Conservation (phyloP, 2,888 invertebrate genomes). For the Limnephilus marmoratus region DNA sequence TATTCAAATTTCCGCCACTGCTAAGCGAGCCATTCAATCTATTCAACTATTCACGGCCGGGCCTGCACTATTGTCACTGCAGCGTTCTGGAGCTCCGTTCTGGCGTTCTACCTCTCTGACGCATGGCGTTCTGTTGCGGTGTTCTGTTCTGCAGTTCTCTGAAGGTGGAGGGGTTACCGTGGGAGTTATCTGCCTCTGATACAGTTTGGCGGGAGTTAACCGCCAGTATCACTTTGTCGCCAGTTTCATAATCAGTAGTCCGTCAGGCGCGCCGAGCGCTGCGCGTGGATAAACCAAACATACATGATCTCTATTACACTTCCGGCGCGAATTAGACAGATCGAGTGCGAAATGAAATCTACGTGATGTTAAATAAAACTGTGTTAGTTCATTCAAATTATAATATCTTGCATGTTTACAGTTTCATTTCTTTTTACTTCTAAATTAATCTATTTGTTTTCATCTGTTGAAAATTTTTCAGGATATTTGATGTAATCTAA, state of each 20-base stretch:
- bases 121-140: neutral
- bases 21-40: neutral
- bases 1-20: neutral
- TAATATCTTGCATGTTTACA: slow-evolving; percentile 20
- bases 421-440: neutral
- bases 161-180: slow-evolving; percentile 28
- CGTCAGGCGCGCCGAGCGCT: slow-evolving; percentile 75
- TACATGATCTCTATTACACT: slow-evolving; percentile 17
- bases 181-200: slow-evolving; percentile 51
- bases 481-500: neutral
- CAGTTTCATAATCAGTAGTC: slow-evolving; percentile 69
- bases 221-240: slow-evolving; percentile 56
- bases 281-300: slow-evolving; percentile 71
- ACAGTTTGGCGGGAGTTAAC: slow-evolving; percentile 60
- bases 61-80: neutral
- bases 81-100: neutral
- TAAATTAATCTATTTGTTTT: slow-evolving; percentile 3
- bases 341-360: slow-evolving; percentile 40
- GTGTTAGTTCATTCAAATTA: slow-evolving; percentile 15
- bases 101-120: neutral
- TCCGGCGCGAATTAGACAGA: slow-evolving; percentile 61
- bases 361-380: neutral
- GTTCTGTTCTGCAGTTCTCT: neutral
- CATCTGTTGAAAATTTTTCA: slow-evolving; percentile 6
- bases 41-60: neutral